A percentile compares a stretch with the other conserved stretches of the same genome.
phyloP scores from a whole-genome alignment of 2,113 vertebrate genomes.

The Ammodramus savannarum region DNA sequence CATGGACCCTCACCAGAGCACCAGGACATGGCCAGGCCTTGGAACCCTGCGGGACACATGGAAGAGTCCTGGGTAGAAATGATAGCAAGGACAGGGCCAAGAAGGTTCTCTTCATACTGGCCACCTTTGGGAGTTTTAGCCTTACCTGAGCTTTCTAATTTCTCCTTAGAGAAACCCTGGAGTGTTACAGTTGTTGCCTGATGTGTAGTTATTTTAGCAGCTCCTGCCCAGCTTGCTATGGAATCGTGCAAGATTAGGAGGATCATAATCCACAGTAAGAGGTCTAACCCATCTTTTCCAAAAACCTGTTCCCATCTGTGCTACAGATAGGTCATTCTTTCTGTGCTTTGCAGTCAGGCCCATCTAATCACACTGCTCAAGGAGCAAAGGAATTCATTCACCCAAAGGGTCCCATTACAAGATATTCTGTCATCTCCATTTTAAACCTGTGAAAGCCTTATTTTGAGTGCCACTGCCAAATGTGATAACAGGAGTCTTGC shows the following conservation, averaged over 20 bases:
- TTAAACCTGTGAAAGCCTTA: conserved; percentile 45
- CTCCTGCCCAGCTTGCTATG: not conserved
- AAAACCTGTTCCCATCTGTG: not conserved
- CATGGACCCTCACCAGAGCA: not conserved
- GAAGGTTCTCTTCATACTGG: not conserved
- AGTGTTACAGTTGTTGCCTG: not conserved
- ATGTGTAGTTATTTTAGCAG: not conserved
- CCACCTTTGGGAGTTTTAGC: not conserved
- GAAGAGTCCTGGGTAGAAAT: not conserved
- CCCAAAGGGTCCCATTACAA: conserved; percentile 17
- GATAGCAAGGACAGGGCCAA: not conserved
- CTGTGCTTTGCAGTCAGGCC: not conserved
- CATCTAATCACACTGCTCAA: conserved; percentile 1
- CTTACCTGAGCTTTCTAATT: not conserved
- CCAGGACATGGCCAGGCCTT: accelerated
- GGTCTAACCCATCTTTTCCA: not conserved
- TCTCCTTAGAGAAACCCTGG: not conserved
- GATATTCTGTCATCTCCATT: conserved; percentile 44
- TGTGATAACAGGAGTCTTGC: conserved; percentile 37
- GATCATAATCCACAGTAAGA: not conserved
- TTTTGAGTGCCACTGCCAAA: conserved; percentile 36
- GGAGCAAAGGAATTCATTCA: conserved; percentile 35
- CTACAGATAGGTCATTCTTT: not conserved
- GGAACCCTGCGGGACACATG: not conserved
- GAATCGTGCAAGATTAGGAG: not conserved